phyloP scores from a whole-genome alignment of 2,113 vertebrate genomes.

The Microcebus ravelobensis region DNA sequence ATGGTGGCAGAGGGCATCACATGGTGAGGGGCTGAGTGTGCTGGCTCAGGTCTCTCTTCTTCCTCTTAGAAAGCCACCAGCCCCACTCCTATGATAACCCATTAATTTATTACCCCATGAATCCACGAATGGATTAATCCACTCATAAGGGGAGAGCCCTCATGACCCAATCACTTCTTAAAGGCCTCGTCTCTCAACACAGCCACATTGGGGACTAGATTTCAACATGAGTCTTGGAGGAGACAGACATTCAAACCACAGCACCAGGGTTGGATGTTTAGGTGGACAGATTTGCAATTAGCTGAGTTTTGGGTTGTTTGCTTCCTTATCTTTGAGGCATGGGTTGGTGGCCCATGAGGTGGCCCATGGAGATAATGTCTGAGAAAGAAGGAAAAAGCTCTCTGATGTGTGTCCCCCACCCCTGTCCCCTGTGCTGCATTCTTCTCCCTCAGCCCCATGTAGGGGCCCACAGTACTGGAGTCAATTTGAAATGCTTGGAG shows the following conservation, averaged over 20 bases:
- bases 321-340: neutral
- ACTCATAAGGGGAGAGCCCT: neutral
- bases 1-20: neutral
- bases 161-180: neutral
- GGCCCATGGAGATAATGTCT: neutral
- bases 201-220: neutral
- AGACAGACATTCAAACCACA: neutral
- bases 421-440: fast-evolving
- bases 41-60: neutral
- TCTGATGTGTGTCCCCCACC: neutral
- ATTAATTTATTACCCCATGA: neutral
- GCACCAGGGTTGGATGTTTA: neutral
- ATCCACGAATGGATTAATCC: neutral
- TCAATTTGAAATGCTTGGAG: neutral
- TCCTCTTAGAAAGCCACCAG: neutral
- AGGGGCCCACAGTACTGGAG: neutral
- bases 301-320: neutral
- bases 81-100: neutral
- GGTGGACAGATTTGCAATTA: neutral
- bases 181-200: neutral
- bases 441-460: neutral
- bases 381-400: neutral
- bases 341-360: neutral
- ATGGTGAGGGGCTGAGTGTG: neutral
- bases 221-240: neutral